Base-by-base conservation (phyloP, 2,888 invertebrate genomes). In the Metopia argyrocephala region DNA sequence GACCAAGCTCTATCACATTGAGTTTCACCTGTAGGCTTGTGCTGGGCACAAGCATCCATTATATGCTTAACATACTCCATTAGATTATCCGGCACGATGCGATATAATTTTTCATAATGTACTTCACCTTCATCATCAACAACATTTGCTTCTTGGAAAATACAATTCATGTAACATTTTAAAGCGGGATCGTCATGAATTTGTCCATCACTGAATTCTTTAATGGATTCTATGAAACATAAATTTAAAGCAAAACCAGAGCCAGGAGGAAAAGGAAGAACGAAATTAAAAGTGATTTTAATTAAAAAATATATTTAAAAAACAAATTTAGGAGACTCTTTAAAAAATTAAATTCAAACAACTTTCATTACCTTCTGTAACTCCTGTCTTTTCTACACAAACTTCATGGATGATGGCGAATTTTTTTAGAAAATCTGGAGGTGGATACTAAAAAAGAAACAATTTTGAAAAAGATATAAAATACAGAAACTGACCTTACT, bases 111-210 rank as follows among this genome's bases (percentile, higher is more conserved):
- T 12, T 87, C 87, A 57, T 86, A 85, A 70, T 88, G 87, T 21
- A 88, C 84, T 70, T 87, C 86, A 5, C 87, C 87, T 46, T 85
- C 82, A 48, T 87, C 87, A 62, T 87, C 85, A 21, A 87, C 84
- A 46, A 86, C 85, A 75, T 84, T 75, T 2, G 83, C 62, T 68
- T 86, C 86, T 76, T 87, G 86, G 68, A 88, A 87, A 27, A 87
- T 52, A 78, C 87, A 87, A 79, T 86, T 85, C 88, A 88, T 88
- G 70, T 87, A 87, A 78, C 87, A 87, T 81, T 87, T 87, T 15
- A 87, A 83, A 9, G 84, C 84, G 52, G 86, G 85, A 82, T 87
- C 87, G 45, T 87, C 86, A 65, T 86, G 86, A 28, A 86, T 84
- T 70, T 87, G 85, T 1, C 86, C 87, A 78, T 87, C 87, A 76